Evolutionary conservation across 1,140 invertebrate species (phyloP).

Genomic region (Aphidius gifuensis): DNA sequence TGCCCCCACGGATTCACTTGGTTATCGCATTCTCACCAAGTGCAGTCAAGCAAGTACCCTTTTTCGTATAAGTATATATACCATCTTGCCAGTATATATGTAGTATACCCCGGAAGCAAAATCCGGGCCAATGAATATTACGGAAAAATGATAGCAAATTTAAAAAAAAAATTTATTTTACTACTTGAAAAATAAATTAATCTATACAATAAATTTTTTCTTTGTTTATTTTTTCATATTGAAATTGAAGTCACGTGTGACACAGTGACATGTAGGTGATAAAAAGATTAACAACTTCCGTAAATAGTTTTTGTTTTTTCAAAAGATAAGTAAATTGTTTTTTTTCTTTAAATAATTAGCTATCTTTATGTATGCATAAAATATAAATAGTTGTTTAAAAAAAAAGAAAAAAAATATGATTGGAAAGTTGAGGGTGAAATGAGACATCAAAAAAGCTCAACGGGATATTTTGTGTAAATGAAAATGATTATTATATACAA

Average conservation of each 20-base stretch:
- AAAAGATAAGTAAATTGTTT: too few species aligned
- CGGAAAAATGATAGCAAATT: neutral
- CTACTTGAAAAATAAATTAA: neutral
- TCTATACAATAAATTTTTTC: neutral
- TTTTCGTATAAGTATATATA: neutral
- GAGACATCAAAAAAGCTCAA: conserved; percentile 6
- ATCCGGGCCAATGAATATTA: neutral
- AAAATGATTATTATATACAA: neutral
- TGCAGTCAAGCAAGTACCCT: neutral
- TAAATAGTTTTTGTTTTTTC: too few species aligned
- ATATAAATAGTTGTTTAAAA: neutral
- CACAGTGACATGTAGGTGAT: too few species aligned
- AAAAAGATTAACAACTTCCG: too few species aligned
- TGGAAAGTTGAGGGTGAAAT: conserved; percentile 5
- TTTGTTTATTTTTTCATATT: neutral
- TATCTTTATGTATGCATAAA: neutral
- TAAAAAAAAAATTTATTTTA: neutral
- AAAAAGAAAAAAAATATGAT: neutral
- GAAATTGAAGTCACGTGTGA: neutral
- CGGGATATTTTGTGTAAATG: conserved; percentile 5
- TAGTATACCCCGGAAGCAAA: conserved; percentile 1
- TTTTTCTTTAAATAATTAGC: neutral
- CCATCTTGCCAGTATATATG: neutral
- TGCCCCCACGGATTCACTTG: conserved; percentile 24
- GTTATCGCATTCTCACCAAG: conserved; percentile 27